Conservation (phyloP, 2,797 vertebrate species). For the Columba guinea region DNA sequence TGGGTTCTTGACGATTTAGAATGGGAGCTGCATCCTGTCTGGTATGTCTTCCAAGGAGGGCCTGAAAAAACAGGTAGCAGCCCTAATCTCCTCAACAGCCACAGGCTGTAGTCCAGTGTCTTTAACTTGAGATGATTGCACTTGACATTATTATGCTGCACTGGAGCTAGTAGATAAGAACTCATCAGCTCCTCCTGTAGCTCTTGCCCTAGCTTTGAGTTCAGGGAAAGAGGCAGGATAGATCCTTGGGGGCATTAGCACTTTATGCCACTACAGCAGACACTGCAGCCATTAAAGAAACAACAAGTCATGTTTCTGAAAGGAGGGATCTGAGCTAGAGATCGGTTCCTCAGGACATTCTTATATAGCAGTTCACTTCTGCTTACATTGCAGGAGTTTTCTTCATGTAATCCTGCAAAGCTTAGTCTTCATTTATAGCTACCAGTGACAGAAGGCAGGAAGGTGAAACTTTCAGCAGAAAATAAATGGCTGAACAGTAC, state of each 20-base stretch:
- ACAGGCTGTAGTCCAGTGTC: background rate
- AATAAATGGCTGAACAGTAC: background rate
- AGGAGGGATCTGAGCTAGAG: background rate
- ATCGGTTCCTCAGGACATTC: background rate
- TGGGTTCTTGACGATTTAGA: background rate
- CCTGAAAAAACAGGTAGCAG: background rate
- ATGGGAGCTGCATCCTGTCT: background rate
- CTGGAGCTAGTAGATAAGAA: background rate
- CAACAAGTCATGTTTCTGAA: background rate
- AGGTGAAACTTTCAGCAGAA: background rate
- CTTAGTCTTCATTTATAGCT: background rate
- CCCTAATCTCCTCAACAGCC: background rate
- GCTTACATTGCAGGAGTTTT: background rate
- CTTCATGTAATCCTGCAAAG: background rate
- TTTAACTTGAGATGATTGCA: background rate
- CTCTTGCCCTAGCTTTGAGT: background rate
- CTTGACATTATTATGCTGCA: background rate
- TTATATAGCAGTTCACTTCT: background rate
- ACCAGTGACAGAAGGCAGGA: background rate
- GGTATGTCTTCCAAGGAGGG: background rate
- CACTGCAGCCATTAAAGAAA: background rate
- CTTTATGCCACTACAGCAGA: background rate
- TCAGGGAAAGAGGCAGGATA: background rate
- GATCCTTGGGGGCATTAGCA: background rate
- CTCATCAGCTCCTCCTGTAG: background rate